Percentiles rank a stretch among this genome's conserved stretches.
Conservation (phyloP, 1,140 invertebrate genomes). For the Coelopa frigida region DNA sequence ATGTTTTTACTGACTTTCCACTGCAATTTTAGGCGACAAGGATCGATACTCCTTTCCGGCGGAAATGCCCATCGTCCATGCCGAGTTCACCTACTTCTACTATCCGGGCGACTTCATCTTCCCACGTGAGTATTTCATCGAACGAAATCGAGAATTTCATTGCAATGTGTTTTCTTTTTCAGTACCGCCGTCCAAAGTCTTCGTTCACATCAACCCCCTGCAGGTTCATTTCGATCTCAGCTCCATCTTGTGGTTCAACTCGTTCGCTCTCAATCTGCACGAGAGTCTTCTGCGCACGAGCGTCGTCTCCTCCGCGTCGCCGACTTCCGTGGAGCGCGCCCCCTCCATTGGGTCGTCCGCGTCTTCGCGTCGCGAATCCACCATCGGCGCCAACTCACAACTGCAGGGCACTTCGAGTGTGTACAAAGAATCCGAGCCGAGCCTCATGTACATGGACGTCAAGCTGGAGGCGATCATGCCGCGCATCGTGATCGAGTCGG, state of each 20-base stretch:
- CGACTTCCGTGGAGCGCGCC: constrained; percentile 31
- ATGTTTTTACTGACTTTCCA: constrained; percentile 9
- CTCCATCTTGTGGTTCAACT: constrained; percentile 87
- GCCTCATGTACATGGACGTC: constrained; percentile 72
- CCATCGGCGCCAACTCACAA: constrained; percentile 16
- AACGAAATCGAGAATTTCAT: neutral
- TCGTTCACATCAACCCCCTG: constrained; percentile 82
- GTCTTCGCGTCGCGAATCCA: constrained; percentile 38
- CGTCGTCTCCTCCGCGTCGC: constrained; percentile 33
- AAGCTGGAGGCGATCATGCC: constrained; percentile 87
- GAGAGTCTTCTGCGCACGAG: constrained; percentile 56
- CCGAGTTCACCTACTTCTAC: constrained; percentile 95
- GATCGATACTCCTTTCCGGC: constrained; percentile 74
- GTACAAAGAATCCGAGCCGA: constrained; percentile 43
- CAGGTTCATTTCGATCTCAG: constrained; percentile 76
- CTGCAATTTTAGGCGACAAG: constrained; percentile 76
- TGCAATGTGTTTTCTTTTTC: constrained; percentile 31
- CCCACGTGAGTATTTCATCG: constrained; percentile 62
- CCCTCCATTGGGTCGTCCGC: constrained; percentile 34
- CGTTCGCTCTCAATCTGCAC: constrained; percentile 82
- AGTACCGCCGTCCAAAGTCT: constrained; percentile 90
- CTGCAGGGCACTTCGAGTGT: no score
- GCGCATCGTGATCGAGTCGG: constrained; percentile 48
- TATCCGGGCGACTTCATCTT: constrained; percentile 90
- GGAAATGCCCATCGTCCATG: constrained; percentile 83